These are phyloP conservation scores for Drosophila asahinai DNA, from an alignment of 1,140 invertebrate genomes.

Conservation along the genomic window DNA sequence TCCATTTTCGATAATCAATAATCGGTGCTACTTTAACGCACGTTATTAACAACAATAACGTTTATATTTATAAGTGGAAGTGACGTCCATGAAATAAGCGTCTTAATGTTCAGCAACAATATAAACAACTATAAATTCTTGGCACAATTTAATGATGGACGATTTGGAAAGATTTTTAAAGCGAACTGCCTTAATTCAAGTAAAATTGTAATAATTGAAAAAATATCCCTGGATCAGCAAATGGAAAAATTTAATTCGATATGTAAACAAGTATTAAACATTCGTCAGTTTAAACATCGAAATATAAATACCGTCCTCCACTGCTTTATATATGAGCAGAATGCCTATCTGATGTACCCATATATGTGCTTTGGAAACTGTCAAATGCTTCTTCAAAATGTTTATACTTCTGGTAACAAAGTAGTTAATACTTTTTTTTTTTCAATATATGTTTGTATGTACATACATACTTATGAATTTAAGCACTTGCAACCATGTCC, in stretches of 20 bases:
- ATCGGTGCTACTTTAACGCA: too few relatives aligned
- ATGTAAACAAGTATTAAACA: slow-evolving; percentile 91
- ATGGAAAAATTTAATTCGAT: slow-evolving; percentile 88
- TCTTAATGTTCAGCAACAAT: slow-evolving; percentile 74
- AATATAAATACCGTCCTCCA: slow-evolving; percentile 91
- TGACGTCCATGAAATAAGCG: too few relatives aligned
- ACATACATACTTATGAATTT: too few relatives aligned
- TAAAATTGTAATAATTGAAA: slow-evolving; percentile 90
- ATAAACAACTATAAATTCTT: slow-evolving; percentile 87
- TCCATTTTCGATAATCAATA: too few relatives aligned
- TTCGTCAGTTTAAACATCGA: slow-evolving; percentile 91
- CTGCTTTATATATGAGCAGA: slow-evolving; percentile 90
- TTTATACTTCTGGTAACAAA: slow-evolving; percentile 89
- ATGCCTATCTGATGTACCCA: slow-evolving; percentile 92
- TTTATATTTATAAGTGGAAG: too few relatives aligned
- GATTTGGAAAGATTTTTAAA: slow-evolving; percentile 87
- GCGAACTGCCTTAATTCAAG: slow-evolving; percentile 89
- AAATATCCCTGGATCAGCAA: slow-evolving; percentile 90
- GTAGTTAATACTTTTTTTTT: background rate
- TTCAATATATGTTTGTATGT: too few relatives aligned
- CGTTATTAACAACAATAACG: too few relatives aligned
- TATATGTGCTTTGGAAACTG: slow-evolving; percentile 93
- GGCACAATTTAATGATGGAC: slow-evolving; percentile 88
- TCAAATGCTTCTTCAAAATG: slow-evolving; percentile 90
- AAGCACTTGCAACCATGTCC: too few relatives aligned